Percentiles rank a stretch among this genome's conserved stretches.
Evolutionary conservation across 2,113 vertebrate genomes (phyloP).

Genomic region (Misgurnus mizolepis): DNA sequence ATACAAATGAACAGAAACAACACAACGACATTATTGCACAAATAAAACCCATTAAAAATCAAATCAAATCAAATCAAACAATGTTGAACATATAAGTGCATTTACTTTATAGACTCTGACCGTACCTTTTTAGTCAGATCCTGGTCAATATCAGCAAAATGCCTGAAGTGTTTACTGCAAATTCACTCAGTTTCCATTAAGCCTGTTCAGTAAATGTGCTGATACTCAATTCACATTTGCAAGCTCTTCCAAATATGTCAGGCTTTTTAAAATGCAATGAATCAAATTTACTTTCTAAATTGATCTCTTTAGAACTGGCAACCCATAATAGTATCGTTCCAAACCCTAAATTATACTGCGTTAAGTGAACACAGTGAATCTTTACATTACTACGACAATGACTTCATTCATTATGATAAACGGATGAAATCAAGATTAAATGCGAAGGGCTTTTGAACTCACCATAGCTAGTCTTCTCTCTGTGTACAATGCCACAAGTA

Average conservation of each 20-base stretch:
- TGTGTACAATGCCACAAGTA: constrained; percentile 79
- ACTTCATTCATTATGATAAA: constrained; percentile 20
- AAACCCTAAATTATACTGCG: constrained; percentile 2
- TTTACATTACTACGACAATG: not conserved
- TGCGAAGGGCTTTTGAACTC: constrained; percentile 61
- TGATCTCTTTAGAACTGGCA: constrained; percentile 21
- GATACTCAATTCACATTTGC: constrained; percentile 20
- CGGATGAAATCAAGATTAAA: constrained; percentile 3
- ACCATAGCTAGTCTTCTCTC: constrained; percentile 83
- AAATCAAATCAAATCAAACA: not conserved
- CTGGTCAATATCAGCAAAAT: constrained; percentile 23
- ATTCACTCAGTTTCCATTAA: constrained; percentile 3
- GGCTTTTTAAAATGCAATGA: constrained; percentile 29
- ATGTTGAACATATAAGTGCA: not conserved
- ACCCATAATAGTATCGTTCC: not conserved
- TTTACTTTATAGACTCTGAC: not conserved
- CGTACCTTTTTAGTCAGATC: not conserved
- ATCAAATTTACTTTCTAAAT: constrained; percentile 17
- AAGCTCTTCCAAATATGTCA: constrained; percentile 27
- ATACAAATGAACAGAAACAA: not conserved
- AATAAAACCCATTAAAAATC: too few species aligned
- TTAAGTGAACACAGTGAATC: not conserved
- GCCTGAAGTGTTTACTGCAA: not conserved
- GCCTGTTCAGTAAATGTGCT: constrained; percentile 22
- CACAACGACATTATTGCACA: not conserved